Conservation (phyloP, 2,888 invertebrate genomes). For the Morinoia aosen region DNA sequence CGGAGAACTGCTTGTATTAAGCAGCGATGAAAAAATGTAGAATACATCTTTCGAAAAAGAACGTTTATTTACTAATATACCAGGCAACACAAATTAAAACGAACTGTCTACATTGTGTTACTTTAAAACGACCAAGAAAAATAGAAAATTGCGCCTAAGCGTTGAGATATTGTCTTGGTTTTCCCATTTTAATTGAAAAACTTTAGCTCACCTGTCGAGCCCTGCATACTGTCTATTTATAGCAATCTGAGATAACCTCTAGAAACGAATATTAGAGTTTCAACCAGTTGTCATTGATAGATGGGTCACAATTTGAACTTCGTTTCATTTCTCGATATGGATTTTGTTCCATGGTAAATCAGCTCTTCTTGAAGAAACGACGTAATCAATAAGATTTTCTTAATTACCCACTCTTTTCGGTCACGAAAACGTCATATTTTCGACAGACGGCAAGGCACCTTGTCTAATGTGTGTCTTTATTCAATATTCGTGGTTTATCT, state of each 20-base stretch:
- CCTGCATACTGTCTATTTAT: not conserved
- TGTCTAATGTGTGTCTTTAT: constrained; percentile 37
- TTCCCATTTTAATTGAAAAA: no score
- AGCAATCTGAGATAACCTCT: not conserved
- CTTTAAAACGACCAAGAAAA: not conserved
- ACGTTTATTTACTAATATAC: not conserved
- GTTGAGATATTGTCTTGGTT: no score
- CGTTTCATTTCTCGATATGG: not conserved
- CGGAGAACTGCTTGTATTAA: not conserved
- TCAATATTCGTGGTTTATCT: constrained; percentile 52
- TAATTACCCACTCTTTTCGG: not conserved
- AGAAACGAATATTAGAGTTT: not conserved
- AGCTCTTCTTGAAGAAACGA: not conserved
- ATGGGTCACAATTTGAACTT: not conserved
- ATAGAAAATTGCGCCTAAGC: not conserved
- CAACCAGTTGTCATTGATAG: not conserved
- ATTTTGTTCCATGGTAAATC: not conserved
- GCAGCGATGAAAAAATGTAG: not conserved
- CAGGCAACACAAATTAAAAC: not conserved
- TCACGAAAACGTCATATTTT: constrained; percentile 48
- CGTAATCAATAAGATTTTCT: constrained; percentile 26
- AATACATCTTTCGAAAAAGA: not conserved
- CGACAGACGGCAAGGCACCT: constrained; percentile 27
- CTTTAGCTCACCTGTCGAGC: not conserved
- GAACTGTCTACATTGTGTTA: not conserved